phyloP scores from a whole-genome alignment of 2,888 invertebrate species.

The Stenchaetothrips biformis region DNA sequence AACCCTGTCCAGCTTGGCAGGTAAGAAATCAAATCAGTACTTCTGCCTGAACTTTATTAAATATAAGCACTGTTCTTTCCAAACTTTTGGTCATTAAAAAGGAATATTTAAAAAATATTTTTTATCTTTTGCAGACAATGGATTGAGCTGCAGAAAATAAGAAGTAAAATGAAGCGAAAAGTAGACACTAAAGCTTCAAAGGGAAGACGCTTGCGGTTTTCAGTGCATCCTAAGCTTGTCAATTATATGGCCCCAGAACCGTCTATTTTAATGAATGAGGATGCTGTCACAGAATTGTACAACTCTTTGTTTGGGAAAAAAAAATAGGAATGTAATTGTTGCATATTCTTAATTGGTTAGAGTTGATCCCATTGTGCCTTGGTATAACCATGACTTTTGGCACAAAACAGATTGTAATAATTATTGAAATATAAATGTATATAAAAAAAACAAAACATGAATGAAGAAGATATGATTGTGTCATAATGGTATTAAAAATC shows the following conservation, averaged over 20 bases:
- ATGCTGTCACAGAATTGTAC: conserved; percentile 73
- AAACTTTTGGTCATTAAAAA: not conserved
- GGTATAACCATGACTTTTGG: conserved; percentile 39
- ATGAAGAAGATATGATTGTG: not conserved
- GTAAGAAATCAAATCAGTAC: conserved; percentile 38
- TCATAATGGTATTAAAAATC: conserved; percentile 32
- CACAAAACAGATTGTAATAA: not conserved
- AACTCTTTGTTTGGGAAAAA: conserved; percentile 71
- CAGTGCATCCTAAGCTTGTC: conserved; percentile 76
- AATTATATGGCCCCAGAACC: conserved; percentile 85
- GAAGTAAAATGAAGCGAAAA: conserved; percentile 87
- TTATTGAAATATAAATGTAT: conserved; percentile 37
- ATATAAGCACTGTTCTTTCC: not conserved
- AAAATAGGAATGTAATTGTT: not conserved
- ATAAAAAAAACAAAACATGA: conserved; percentile 38
- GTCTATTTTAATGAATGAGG: conserved; percentile 64
- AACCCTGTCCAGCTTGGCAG: conserved; percentile 79
- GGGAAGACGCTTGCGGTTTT: conserved; percentile 83
- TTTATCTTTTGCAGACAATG: conserved; percentile 59
- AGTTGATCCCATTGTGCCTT: not conserved
- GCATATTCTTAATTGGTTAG: not conserved
- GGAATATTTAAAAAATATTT: not conserved
- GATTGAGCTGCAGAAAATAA: conserved; percentile 84
- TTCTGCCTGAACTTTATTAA: conserved; percentile 22
- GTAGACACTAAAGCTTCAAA: conserved; percentile 93